Conservation (phyloP, 2,797 vertebrate genomes). For the Hoplostethus atlanticus region DNA sequence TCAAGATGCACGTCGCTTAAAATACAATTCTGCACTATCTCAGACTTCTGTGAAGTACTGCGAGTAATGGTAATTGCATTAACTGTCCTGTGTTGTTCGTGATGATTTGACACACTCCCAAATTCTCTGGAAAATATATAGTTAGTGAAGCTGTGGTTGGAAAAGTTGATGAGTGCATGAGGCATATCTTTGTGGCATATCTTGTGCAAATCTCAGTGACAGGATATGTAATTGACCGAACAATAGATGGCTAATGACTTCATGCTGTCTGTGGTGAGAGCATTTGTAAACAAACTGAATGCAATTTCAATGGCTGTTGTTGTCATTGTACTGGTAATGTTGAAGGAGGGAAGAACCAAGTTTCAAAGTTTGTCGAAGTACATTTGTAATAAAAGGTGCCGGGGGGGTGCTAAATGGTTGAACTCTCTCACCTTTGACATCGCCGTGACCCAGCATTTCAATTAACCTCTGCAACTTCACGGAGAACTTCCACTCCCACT, state of each 20-base stretch:
- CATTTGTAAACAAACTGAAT: too few species aligned
- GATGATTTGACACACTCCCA: constrained; percentile 5
- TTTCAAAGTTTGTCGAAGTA: too few species aligned
- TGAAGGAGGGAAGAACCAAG: not conserved
- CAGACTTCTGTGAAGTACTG: not conserved
- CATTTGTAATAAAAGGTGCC: not conserved
- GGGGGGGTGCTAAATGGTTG: not conserved
- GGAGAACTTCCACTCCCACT: not conserved
- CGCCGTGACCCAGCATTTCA: constrained; percentile 17
- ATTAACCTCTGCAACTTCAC: not conserved
- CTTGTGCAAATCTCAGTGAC: too few species aligned
- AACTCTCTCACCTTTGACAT: constrained; percentile 19
- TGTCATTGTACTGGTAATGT: not conserved
- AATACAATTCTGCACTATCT: not conserved
- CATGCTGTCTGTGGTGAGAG: too few species aligned
- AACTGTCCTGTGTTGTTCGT: not conserved
- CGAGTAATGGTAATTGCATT: constrained; percentile 2
- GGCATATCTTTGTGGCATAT: not conserved
- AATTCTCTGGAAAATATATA: constrained; percentile 25
- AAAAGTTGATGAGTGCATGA: constrained; percentile 32
- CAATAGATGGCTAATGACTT: too few species aligned
- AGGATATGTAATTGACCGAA: too few species aligned
- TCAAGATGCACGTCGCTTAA: not conserved
- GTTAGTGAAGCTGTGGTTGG: constrained; percentile 37
- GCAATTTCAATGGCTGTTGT: not conserved